Evolutionary conservation across 2,888 invertebrate genomes (phyloP).

Genomic region (Xanthia togata): DNA sequence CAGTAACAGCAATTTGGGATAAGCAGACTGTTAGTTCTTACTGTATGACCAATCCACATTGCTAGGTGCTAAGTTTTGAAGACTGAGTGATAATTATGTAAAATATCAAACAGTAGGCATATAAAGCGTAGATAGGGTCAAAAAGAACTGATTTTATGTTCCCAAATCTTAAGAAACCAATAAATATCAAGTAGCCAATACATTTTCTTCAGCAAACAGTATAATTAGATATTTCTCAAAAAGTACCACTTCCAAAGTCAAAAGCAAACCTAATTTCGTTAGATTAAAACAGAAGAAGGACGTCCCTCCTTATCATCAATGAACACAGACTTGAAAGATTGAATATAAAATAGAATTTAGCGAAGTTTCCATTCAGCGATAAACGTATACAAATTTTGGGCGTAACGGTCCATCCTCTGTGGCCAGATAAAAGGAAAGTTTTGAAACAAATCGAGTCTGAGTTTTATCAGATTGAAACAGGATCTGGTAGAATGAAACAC

Average conservation of each 20-base stretch:
- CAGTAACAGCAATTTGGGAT: neutral
- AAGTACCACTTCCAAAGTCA: conserved; percentile 25
- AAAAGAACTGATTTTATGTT: neutral
- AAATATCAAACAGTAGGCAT: neutral
- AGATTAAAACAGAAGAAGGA: conserved; percentile 66
- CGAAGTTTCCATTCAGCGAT: conserved; percentile 74
- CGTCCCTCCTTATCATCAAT: conserved; percentile 69
- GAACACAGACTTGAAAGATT: conserved; percentile 75
- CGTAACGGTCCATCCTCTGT: conserved; percentile 69
- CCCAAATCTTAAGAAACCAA: neutral
- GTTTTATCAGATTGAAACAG: conserved; percentile 76
- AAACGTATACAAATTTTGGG: conserved; percentile 80
- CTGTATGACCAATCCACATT: neutral
- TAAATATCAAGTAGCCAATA: conserved; percentile 32
- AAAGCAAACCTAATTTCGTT: conserved; percentile 62
- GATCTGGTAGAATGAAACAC: conserved; percentile 71
- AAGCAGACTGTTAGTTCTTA: neutral
- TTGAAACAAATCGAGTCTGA: conserved; percentile 75
- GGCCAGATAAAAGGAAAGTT: conserved; percentile 81
- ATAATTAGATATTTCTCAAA: conserved; percentile 27
- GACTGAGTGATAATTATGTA: neutral
- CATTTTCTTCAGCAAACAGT: conserved; percentile 15
- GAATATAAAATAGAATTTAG: conserved; percentile 78
- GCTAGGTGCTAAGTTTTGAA: neutral
- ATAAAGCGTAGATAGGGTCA: neutral